A percentile compares a stretch with the other conserved stretches of the same genome.
Evolutionary conservation across 2,888 invertebrate genomes (phyloP).

Genomic region (Ctenicera cuprea): DNA sequence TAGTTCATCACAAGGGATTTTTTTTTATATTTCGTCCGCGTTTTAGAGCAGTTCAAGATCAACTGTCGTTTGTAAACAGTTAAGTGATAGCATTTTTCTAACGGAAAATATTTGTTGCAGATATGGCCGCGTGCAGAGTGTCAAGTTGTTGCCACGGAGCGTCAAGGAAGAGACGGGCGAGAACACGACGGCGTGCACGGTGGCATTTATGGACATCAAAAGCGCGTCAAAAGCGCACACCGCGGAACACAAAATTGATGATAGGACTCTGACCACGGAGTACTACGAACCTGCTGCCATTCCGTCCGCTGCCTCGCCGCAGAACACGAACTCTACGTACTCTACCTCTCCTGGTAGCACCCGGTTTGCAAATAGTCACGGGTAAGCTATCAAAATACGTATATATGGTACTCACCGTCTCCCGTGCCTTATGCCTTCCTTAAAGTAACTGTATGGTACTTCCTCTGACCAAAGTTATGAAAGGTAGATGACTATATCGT

Average conservation of each 20-base stretch:
- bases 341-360: constrained; percentile 77
- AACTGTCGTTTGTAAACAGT: no score
- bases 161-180: constrained; percentile 75
- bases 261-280: constrained; percentile 90
- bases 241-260: constrained; percentile 92
- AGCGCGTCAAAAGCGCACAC: constrained; percentile 95
- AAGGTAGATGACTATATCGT: no score
- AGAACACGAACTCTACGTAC: constrained; percentile 74
- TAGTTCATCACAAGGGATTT: no score
- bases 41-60: no score
- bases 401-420: no score
- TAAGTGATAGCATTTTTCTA: not conserved
- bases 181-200: constrained; percentile 87
- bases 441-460: no score
- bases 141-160: constrained; percentile 88
- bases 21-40: no score
- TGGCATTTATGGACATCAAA: constrained; percentile 98
- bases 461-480: no score
- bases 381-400: constrained; percentile 70
- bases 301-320: constrained; percentile 75
- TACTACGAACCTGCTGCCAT: constrained; percentile 92
- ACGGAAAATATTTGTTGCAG: constrained; percentile 74
- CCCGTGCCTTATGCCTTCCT: no score
- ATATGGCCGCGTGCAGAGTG: constrained; percentile 98
- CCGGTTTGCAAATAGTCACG: constrained; percentile 74